Percentiles rank a stretch among this genome's conserved stretches.
These are phyloP conservation scores for Pantherophis guttatus DNA, from an alignment of 2,113 vertebrate species.

Conservation along the genomic window DNA sequence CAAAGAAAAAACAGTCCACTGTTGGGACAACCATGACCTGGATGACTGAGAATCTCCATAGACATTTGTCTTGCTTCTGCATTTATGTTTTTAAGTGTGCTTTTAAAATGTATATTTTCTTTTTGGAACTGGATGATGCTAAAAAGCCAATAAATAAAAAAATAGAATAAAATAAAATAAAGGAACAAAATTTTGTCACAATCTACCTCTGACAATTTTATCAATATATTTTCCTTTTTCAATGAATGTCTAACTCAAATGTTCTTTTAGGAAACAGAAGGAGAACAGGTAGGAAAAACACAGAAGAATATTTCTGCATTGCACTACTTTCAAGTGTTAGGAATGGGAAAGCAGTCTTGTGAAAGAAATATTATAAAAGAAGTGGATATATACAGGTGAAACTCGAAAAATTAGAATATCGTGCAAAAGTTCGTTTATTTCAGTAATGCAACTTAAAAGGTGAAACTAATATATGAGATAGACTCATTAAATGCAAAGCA, in stretches of 20 bases:
- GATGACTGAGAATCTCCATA: too few relatives aligned
- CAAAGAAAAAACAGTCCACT: too few relatives aligned
- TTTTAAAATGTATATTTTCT: background rate
- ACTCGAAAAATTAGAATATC: too few relatives aligned
- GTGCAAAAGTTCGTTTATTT: too few relatives aligned
- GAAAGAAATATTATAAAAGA: background rate
- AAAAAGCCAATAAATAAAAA: background rate
- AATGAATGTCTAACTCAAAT: background rate
- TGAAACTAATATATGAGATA: too few relatives aligned
- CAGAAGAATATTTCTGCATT: background rate
- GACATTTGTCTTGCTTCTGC: background rate
- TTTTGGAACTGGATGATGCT: background rate
- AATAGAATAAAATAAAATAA: background rate
- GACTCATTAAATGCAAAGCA: too few relatives aligned
- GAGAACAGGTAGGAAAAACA: background rate
- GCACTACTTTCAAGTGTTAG: background rate
- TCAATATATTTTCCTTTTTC: background rate
- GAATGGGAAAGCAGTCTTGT: background rate
- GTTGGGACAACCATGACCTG: too few relatives aligned
- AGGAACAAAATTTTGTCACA: background rate
- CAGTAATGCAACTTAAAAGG: too few relatives aligned
- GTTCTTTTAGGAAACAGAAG: background rate
- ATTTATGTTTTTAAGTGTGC: background rate
- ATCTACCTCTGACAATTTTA: background rate
- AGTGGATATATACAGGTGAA: conserved; percentile 7